phyloP scores from a whole-genome alignment of 2,888 invertebrate species.

The Coelogynopora nodosa region DNA sequence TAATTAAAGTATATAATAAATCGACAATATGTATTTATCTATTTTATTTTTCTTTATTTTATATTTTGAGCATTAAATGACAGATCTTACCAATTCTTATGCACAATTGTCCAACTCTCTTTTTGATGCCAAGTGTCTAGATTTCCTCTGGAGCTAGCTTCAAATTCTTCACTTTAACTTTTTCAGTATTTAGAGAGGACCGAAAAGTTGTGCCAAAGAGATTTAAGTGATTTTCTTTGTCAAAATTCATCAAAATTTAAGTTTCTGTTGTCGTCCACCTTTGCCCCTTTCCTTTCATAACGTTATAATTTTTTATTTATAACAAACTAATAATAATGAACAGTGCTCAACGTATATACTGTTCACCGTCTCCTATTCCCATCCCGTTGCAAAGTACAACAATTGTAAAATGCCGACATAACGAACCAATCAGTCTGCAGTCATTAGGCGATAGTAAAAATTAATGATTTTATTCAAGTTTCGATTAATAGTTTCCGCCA shows the following conservation, averaged over 20 bases:
- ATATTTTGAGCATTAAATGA: conserved; percentile 15
- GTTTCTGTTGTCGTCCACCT: conserved; percentile 12
- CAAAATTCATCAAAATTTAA: not conserved
- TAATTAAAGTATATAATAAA: conserved; percentile 20
- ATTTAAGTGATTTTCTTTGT: not conserved
- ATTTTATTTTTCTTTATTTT: not conserved
- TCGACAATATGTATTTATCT: not conserved
- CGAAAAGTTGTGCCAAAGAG: conserved; percentile 22
- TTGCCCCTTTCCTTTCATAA: not conserved
- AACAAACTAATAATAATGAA: not conserved
- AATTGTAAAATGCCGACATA: not conserved
- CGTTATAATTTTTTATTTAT: not conserved
- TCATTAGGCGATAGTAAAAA: not conserved
- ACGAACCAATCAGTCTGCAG: not conserved
- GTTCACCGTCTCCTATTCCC: not conserved
- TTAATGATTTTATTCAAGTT: not conserved
- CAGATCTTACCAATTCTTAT: conserved; percentile 19
- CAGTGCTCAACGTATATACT: not conserved
- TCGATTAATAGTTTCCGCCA: not conserved
- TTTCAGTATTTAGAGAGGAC: not conserved
- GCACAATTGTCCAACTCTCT: conserved; percentile 7
- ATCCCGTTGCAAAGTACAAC: not conserved
- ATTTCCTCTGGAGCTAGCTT: not conserved
- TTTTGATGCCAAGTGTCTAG: not conserved
- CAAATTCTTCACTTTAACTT: conserved; percentile 16